Evolutionary conservation across 2,888 invertebrate genomes (phyloP), one percentile per base, ranked within the genome.

Genomic region (Biston betularia): DNA sequence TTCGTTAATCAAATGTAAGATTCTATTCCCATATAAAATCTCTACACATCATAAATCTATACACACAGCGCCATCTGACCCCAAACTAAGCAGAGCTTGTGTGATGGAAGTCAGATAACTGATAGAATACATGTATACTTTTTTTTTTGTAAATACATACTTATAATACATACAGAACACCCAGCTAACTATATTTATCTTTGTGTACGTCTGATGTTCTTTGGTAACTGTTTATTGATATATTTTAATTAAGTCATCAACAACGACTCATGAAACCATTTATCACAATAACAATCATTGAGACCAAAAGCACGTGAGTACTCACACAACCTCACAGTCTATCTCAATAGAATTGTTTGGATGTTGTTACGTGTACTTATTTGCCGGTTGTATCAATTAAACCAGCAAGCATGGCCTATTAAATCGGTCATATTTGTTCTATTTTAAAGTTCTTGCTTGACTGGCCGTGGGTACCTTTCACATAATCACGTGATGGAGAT

Each of bases 401-500:
- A 52, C 82, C 81, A 77, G 74, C 73, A 57, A 58, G 59, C 61
- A 66, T 76, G 76, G 73, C 64, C 79, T 75, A 73, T 71, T 55
- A 63, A 66, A 71, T 68, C 49, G 52, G 15, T 38, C n/a, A 44
- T 14, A 46, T 53, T 48, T 44, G 59, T 55, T 61, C 15, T 14
- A 45, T 44, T 52, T 61, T 42, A 45, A 35, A 45, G 61, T 40
- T 59, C 57, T 58, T 10, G 40, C 35, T 44, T 56, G 42, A 60
- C 35, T 67, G 58, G 70, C 44, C 49, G 55, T 46, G 42, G 38
- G 49, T 49, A 49, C 81, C 83, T 86, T 87, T 86, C 85, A 83
- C 83, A 80, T 79, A 66, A 76, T 89, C 87, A 89, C 86, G 83
- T 88, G 88, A 85, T 75, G 70, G 65, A 66, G 56, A 70, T 55